A percentile compares a stretch with the other conserved stretches of the same genome.
Conservation (phyloP, 2,797 vertebrate species). For the Xenentodon cancila region DNA sequence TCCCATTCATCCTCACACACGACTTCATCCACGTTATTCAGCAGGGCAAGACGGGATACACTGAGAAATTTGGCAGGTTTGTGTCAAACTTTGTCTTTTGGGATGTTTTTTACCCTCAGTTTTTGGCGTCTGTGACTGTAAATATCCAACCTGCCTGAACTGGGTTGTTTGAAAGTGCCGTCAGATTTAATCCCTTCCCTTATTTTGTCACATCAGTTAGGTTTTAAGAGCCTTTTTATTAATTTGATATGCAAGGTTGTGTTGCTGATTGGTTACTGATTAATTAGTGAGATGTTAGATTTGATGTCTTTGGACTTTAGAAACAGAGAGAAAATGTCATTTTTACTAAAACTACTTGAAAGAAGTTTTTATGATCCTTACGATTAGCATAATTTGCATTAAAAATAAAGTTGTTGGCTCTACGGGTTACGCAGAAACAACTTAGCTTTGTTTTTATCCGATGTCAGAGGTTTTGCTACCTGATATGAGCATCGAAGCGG, state of each 20-base stretch:
- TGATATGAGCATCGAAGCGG: too few relatives aligned
- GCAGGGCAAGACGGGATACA: conserved; percentile 96
- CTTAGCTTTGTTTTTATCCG: too few relatives aligned
- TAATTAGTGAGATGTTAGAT: too few relatives aligned
- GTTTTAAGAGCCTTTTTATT: neutral
- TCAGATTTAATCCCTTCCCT: neutral
- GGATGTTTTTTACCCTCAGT: neutral
- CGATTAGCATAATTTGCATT: too few relatives aligned
- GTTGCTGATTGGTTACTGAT: too few relatives aligned
- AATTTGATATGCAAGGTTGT: neutral
- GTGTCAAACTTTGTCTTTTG: conserved; percentile 18
- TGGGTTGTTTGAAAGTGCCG: neutral
- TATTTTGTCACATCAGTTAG: neutral
- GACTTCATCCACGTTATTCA: conserved; percentile 99
- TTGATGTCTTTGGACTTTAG: too few relatives aligned
- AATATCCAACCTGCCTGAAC: neutral
- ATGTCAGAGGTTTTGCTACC: too few relatives aligned
- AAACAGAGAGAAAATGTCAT: too few relatives aligned
- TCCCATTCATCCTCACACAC: conserved; percentile 98
- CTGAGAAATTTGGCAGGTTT: conserved; percentile 94
- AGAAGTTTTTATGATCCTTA: too few relatives aligned
- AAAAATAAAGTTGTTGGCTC: too few relatives aligned
- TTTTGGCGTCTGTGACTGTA: neutral
- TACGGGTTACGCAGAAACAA: too few relatives aligned
- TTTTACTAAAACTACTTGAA: too few relatives aligned